A percentile compares a stretch with the other conserved stretches of the same genome.
phyloP scores from a whole-genome alignment of 2,797 vertebrate genomes.

The Bovichtus diacanthus region DNA sequence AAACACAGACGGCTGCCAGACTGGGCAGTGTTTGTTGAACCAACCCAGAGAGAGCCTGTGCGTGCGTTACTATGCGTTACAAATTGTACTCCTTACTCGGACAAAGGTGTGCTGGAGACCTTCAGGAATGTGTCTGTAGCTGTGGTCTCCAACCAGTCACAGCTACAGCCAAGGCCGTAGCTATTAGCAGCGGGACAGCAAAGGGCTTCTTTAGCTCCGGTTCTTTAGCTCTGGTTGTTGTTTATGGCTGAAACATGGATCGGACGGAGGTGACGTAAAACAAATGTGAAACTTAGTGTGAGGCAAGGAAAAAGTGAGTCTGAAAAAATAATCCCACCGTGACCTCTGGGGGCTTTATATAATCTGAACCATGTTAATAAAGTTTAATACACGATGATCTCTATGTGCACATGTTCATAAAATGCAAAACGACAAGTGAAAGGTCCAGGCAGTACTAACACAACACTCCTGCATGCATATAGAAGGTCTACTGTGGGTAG shows the following conservation, averaged over 20 bases:
- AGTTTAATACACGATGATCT: too few relatives aligned
- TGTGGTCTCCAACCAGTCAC: not conserved
- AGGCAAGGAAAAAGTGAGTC: too few relatives aligned
- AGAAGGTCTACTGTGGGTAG: not conserved
- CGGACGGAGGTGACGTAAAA: not conserved
- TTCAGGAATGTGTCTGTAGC: too few relatives aligned
- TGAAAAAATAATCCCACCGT: too few relatives aligned
- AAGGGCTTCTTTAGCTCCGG: not conserved
- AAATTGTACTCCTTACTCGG: too few relatives aligned
- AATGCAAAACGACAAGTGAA: too few relatives aligned
- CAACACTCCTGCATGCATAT: not conserved
- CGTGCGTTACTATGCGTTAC: too few relatives aligned
- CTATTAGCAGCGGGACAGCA: not conserved
- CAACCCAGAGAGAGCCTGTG: too few relatives aligned
- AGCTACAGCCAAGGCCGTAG: not conserved
- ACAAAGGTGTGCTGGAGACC: too few relatives aligned
- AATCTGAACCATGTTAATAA: not conserved
- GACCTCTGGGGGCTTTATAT: not conserved
- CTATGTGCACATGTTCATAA: not conserved
- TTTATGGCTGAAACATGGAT: not conserved
- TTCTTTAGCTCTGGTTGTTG: not conserved
- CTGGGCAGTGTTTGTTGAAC: too few relatives aligned
- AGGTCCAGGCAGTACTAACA: too few relatives aligned
- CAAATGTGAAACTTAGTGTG: not conserved
- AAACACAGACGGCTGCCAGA: too few relatives aligned